Base-by-base conservation (phyloP, 2,797 vertebrate genomes). In the Gallinago nigripennis region DNA sequence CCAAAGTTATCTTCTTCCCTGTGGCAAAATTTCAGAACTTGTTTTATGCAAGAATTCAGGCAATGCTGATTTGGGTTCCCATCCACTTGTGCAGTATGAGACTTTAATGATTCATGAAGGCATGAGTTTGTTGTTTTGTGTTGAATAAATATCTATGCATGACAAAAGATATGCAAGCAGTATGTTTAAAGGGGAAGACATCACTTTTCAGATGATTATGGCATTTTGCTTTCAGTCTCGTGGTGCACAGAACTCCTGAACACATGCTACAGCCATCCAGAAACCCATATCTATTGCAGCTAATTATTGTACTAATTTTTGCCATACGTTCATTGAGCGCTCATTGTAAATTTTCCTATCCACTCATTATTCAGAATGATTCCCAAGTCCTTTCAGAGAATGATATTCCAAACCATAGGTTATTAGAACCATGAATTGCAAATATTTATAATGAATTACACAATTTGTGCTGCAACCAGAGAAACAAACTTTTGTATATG, bases 371-470 rank as follows among this genome's bases (percentile, higher is more conserved):
- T 82, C 43, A 76, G 39, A 91, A 86, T 33, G 30, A 51, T 64
- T 72, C 72, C 65, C 33, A 43, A 84, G n/a, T 66, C 53, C 53
- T 89, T 73, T 78, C 53, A 54, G 11, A 45, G 48, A 89, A 71
- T 16, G 48, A 19, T 63, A 84, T 75, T 78, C 20, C 57, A 90
- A 85, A 84, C 57, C 63, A 50, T 4, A 79, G 33, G 30, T 84
- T 84, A 84, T 70, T 82, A 68, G 24, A 78, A 79, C 66, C 90
- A 53, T 31, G 33, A 93, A 89, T 45, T 78, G 51, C 88, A 87
- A 93, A 75, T 84, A 84, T 87, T 91, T 87, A 63, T 57, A 90
- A 84, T 37, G 31, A 84, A 81, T 77, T 73, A 81, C 33, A 25
- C 58, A 50, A 58, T 75, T 61, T 65, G 57, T 53, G 17, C 57